A percentile compares a stretch with the other conserved stretches of the same genome.
Conservation (phyloP, 2,888 invertebrate genomes). For the Heliconius ethilla region DNA sequence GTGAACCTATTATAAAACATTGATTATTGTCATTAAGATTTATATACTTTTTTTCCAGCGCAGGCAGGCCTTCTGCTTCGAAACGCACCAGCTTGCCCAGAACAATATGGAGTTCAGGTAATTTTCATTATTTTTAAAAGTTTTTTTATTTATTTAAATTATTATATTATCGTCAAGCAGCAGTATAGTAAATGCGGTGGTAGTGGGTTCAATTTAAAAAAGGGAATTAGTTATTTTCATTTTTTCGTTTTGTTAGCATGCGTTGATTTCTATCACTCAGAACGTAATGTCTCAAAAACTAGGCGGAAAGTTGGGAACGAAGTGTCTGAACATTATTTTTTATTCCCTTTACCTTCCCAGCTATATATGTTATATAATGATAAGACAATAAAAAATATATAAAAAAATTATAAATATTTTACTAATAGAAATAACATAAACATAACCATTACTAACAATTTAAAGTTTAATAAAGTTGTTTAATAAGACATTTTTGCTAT, state of each 20-base stretch:
- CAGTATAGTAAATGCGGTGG: background rate
- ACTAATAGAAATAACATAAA: background rate
- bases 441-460: background rate
- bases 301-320: background rate
- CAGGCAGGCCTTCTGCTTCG: conserved; percentile 84
- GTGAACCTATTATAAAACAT: background rate
- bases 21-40: background rate
- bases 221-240: no score
- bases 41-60: conserved; percentile 64
- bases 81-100: conserved; percentile 89
- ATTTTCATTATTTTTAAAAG: background rate
- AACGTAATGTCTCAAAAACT: background rate
- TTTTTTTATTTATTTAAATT: background rate
- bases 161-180: background rate
- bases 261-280: background rate
- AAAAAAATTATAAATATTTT: background rate
- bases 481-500: background rate
- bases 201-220: no score
- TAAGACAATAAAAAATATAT: background rate
- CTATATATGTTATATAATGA: no score
- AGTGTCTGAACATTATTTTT: no score
- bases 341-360: background rate
- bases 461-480: background rate
- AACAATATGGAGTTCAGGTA: conserved; percentile 88
- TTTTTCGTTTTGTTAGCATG: no score